A percentile compares a stretch with the other conserved stretches of the same genome.
These are phyloP conservation scores for Chrysogorgia sp. DNA, from an alignment of 92 coral and sea anemone genomes.

Conservation along the genomic window DNA sequence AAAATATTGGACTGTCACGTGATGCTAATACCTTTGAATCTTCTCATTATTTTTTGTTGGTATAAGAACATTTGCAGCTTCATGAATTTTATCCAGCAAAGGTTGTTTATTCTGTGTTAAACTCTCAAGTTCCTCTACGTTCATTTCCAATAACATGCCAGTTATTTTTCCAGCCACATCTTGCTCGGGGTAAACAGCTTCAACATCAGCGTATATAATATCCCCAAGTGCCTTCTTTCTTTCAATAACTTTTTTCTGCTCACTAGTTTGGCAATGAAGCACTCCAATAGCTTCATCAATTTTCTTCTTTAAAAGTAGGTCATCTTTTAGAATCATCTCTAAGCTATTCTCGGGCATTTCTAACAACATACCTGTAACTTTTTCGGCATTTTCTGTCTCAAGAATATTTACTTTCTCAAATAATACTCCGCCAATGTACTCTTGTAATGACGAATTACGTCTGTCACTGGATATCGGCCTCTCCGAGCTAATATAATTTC, in stretches of 20 bases:
- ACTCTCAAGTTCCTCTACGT: constrained; percentile 47
- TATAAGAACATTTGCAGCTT: constrained; percentile 54
- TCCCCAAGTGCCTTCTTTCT: background rate
- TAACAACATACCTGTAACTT: constrained; percentile 81
- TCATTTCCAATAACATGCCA: constrained; percentile 56
- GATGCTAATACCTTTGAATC: background rate
- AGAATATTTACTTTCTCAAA: constrained; percentile 61
- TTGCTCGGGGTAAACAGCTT: constrained; percentile 16
- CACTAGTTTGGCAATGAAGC: constrained; percentile 2
- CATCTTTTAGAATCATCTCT: constrained; percentile 39
- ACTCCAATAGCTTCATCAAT: constrained; percentile 60
- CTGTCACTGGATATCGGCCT: background rate
- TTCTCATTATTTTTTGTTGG: background rate
- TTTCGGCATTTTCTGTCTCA: constrained; percentile 62
- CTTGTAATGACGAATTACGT: constrained; percentile 15
- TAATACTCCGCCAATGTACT: constrained; percentile 53
- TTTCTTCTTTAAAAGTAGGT: constrained; percentile 53
- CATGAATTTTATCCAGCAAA: constrained; percentile 58
- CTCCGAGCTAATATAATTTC: constrained; percentile 20
- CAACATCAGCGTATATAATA: background rate
- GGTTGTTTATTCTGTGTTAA: constrained; percentile 35
- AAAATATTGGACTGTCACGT: background rate
- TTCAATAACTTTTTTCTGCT: background rate
- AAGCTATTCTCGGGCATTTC: constrained; percentile 66
- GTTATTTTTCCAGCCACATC: constrained; percentile 18